Conservation (phyloP, 2,113 vertebrate genomes). For the Colinus virginianus region DNA sequence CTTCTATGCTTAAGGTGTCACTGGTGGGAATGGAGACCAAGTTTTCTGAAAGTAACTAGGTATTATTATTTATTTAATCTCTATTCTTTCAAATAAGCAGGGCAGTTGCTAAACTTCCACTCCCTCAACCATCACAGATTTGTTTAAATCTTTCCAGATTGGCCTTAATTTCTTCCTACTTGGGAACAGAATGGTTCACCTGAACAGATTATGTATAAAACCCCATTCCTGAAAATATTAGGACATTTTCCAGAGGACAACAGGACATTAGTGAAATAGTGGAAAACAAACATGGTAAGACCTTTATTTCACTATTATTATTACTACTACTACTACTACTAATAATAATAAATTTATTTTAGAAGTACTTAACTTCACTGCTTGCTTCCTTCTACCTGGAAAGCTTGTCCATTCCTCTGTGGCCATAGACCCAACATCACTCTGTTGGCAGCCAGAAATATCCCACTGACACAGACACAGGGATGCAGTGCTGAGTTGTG, state of each 20-base stretch:
- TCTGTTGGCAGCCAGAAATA: not conserved
- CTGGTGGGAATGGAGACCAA: not conserved
- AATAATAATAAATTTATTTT: not conserved
- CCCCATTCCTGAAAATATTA: not conserved
- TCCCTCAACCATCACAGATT: not conserved
- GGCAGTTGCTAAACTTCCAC: not conserved
- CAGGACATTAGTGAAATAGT: not conserved
- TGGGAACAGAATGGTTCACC: not conserved
- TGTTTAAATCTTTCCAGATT: not conserved
- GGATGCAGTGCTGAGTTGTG: accelerated
- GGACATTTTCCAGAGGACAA: not conserved
- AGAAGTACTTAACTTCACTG: not conserved
- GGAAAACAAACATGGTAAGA: not conserved
- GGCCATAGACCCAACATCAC: not conserved
- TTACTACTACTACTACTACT: too few relatives aligned
- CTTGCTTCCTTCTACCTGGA: not conserved
- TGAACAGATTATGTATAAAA: not conserved
- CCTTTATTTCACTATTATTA: not conserved
- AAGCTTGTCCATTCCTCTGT: accelerated
- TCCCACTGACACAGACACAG: not conserved
- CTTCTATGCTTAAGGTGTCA: not conserved
- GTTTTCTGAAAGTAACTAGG: not conserved
- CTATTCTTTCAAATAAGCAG: not conserved
- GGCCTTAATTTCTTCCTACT: not conserved
- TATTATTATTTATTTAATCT: not conserved